Conservation (phyloP, 2,797 vertebrate species). For the Esox masquinongy region DNA sequence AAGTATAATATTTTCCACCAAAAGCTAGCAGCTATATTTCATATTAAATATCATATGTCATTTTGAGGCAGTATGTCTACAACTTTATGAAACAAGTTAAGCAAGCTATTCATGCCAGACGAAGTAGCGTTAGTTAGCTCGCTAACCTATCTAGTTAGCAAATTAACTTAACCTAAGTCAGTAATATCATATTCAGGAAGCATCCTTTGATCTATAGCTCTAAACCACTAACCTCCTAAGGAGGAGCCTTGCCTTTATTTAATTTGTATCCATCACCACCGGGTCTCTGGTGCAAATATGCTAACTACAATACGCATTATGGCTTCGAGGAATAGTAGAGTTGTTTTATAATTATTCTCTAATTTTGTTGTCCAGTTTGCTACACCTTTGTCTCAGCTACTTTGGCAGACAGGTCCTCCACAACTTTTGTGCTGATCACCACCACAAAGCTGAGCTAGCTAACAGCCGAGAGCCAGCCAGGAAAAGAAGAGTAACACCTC, state of each 20-base stretch:
- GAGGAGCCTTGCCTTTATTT: not conserved
- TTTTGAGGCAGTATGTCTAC: not conserved
- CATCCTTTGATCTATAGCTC: not conserved
- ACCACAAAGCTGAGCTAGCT: constrained; percentile 15
- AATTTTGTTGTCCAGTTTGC: constrained; percentile 11
- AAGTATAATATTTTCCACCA: no score
- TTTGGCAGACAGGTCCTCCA: constrained; percentile 36
- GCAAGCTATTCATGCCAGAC: no score
- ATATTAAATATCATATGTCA: not conserved
- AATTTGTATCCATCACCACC: constrained; percentile 15
- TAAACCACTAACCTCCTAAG: not conserved
- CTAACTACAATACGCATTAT: constrained; percentile 26
- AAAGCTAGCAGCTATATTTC: no score
- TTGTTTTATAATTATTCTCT: not conserved
- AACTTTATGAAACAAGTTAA: no score
- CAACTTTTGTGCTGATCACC: constrained; percentile 57
- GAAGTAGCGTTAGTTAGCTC: no score
- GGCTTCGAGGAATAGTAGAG: constrained; percentile 26
- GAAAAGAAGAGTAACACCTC: constrained; percentile 49
- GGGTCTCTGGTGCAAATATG: constrained; percentile 24
- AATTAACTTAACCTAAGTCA: no score
- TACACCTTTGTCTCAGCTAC: constrained; percentile 31
- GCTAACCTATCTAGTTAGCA: no score
- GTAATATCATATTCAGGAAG: no score
- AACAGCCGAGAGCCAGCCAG: constrained; percentile 50